Evolutionary conservation across 2,113 vertebrate species (phyloP), one percentile per base, ranked within the genome.

Genomic region (Neogobius melanostomus): DNA sequence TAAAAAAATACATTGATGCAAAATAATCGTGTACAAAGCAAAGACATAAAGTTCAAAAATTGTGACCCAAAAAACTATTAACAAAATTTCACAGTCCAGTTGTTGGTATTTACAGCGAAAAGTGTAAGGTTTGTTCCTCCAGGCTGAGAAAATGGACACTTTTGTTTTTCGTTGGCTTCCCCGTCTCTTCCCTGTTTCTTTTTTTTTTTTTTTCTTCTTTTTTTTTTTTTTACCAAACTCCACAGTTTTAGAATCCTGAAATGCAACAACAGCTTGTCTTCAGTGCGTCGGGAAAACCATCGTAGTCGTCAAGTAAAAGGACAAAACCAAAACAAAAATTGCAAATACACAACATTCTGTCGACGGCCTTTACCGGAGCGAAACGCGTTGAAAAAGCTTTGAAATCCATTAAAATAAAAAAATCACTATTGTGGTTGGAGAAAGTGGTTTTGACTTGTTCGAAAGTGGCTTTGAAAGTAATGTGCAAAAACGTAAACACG

Each of bases 21-120:
- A 63, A 75, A 71, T 62, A 43, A 60, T 46, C 28, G 69, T 28
- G 16, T 45, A 81, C 61, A 87, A 79, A 80, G 66, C 64, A 60
- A 77, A 79, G 78, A 64, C 62, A 60, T 70, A 71, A 61, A 77
- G 21, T 64, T 73, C 15, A 62, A 67, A 36, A 51, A 59, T 64
- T 0, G 36, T 52, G 62, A 75, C 10, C 56, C 7, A 47, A 59
- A 53, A 77, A 70, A 81, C 70, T 67, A 69, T 77, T 43, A 80
- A 82, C 48, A 86, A 74, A 88, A 81, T 43, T 28, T 76, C 49
- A 69, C 7, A 67, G 73, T 82, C 76, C 3, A 68, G 56, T 70
- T 1, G 1, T 81, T 85, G 56, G 17, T 54, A 54, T 86, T n/a
- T 85, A 87, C 85, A 88, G 28, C 28, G 28, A 2, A 62, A 66